Percentiles rank a stretch among this genome's conserved stretches.
These are phyloP conservation scores for Chaunax sp. DNA, from an alignment of 2,797 vertebrate genomes.

Conservation along the genomic window DNA sequence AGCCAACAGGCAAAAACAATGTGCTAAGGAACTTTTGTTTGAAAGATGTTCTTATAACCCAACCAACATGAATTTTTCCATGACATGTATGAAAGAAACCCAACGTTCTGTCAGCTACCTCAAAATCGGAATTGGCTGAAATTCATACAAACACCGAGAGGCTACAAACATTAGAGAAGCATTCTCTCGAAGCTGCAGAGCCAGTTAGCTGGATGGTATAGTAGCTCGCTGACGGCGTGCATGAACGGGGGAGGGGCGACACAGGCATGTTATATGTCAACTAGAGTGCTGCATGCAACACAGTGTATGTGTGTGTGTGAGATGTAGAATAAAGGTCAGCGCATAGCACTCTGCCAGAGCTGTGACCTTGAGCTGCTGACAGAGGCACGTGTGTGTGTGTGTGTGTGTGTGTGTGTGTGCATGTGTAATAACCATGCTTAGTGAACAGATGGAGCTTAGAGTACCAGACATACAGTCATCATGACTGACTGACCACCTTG, in stretches of 20 bases:
- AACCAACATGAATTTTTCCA: too few species aligned
- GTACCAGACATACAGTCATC: constrained; percentile 80
- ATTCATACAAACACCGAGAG: not conserved
- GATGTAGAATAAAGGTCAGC: constrained; percentile 80
- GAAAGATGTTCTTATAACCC: too few species aligned
- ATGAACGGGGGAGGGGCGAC: constrained; percentile 66
- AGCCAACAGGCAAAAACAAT: too few species aligned
- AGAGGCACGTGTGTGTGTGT: constrained; percentile 44
- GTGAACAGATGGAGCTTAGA: constrained; percentile 82
- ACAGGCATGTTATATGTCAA: constrained; percentile 76
- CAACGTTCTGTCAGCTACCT: too few species aligned
- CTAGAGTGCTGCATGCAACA: constrained; percentile 71
- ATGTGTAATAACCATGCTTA: constrained; percentile 80
- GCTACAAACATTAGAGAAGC: not conserved
- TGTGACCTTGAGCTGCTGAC: constrained; percentile 81
- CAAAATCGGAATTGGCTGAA: too few species aligned
- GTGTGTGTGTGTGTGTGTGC: constrained; percentile 39
- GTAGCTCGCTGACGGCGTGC: constrained; percentile 47
- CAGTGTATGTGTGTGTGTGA: constrained; percentile 27
- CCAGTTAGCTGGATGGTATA: constrained; percentile 44
- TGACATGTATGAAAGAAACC: too few species aligned
- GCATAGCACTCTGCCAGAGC: constrained; percentile 68
- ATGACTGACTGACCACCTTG: constrained; percentile 74
- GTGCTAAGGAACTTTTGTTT: too few species aligned
- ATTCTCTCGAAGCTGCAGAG: constrained; percentile 55